A percentile compares a stretch with the other conserved stretches of the same genome.
Evolutionary conservation across 2,888 invertebrate species (phyloP).

Genomic region (Scaptomyza flava): DNA sequence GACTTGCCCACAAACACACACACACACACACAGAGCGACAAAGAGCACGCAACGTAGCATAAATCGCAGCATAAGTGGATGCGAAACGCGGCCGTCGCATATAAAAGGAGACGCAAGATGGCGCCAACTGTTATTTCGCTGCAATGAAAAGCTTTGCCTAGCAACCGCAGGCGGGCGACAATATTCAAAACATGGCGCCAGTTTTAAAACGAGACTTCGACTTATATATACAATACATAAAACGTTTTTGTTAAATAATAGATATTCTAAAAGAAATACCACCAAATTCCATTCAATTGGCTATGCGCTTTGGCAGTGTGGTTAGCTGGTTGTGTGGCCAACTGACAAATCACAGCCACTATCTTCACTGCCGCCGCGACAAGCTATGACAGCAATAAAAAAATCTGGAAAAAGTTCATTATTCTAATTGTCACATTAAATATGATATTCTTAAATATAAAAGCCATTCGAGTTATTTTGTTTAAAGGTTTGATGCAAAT

Average conservation of each 20-base stretch:
- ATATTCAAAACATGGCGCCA: constrained; percentile 14
- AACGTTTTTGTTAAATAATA: not conserved
- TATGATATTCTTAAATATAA: too few relatives aligned
- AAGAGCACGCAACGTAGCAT: constrained; percentile 64
- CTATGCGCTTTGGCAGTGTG: constrained; percentile 98
- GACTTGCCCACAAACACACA: not conserved
- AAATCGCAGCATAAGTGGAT: constrained; percentile 59
- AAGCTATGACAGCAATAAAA: constrained; percentile 82
- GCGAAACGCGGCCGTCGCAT: constrained; percentile 2
- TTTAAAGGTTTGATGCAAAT: too few relatives aligned
- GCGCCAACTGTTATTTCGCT: constrained; percentile 44
- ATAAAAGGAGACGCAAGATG: constrained; percentile 60
- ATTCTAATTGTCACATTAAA: too few relatives aligned
- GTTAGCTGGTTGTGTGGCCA: constrained; percentile 99
- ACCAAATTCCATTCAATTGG: constrained; percentile 71
- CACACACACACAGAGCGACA: not conserved
- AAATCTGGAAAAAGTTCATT: not conserved
- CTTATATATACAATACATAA: constrained; percentile 7
- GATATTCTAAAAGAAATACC: constrained; percentile 6
- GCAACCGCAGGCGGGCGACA: constrained; percentile 32
- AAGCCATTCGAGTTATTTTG: too few relatives aligned
- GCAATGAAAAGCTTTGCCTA: constrained; percentile 38
- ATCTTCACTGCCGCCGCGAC: constrained; percentile 96
- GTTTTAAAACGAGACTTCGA: constrained; percentile 19
- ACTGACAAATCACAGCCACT: constrained; percentile 92